phyloP scores from a whole-genome alignment of 2,113 vertebrate species.

The Vanacampus margaritifer region DNA sequence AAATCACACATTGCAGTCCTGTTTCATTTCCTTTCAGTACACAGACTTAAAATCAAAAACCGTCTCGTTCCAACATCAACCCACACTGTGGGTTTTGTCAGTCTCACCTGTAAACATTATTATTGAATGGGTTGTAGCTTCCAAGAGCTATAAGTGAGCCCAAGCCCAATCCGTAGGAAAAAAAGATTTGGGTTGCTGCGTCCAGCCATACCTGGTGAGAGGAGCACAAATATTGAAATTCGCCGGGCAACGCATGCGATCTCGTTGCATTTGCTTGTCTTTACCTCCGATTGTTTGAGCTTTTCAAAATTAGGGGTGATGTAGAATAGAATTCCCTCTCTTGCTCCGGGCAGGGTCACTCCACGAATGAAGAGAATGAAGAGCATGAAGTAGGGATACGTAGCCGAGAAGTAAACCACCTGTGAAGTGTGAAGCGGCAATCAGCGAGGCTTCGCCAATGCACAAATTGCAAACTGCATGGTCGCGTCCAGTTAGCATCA shows the following conservation, averaged over 20 bases:
- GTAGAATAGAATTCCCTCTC: slow-evolving; percentile 93
- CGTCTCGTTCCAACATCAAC: neutral
- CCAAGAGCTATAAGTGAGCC: slow-evolving; percentile 96
- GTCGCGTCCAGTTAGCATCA: neutral
- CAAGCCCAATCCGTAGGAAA: slow-evolving; percentile 95
- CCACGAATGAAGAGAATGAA: slow-evolving; percentile 96
- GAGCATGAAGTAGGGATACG: slow-evolving; percentile 97
- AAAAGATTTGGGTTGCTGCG: slow-evolving; percentile 98
- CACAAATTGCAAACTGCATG: neutral
- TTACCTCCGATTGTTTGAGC: slow-evolving; percentile 95
- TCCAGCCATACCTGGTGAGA: slow-evolving; percentile 91
- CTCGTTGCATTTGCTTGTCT: neutral
- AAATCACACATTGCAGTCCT: slow-evolving; percentile 33
- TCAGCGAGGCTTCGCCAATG: slow-evolving; percentile 12
- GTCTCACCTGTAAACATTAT: slow-evolving; percentile 95
- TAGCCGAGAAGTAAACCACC: slow-evolving; percentile 99
- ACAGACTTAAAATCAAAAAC: slow-evolving; percentile 15
- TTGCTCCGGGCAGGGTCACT: slow-evolving; percentile 92
- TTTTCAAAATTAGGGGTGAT: slow-evolving; percentile 95
- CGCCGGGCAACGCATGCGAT: slow-evolving; percentile 2
- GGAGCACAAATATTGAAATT: slow-evolving; percentile 35
- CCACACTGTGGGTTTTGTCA: neutral
- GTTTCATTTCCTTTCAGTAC: slow-evolving; percentile 9
- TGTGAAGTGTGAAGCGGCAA: slow-evolving; percentile 55
- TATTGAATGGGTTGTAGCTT: slow-evolving; percentile 97